A percentile compares a stretch with the other conserved stretches of the same genome.
Evolutionary conservation across 1,140 invertebrate genomes (phyloP).

Genomic region (Rhopalosiphum maidis): DNA sequence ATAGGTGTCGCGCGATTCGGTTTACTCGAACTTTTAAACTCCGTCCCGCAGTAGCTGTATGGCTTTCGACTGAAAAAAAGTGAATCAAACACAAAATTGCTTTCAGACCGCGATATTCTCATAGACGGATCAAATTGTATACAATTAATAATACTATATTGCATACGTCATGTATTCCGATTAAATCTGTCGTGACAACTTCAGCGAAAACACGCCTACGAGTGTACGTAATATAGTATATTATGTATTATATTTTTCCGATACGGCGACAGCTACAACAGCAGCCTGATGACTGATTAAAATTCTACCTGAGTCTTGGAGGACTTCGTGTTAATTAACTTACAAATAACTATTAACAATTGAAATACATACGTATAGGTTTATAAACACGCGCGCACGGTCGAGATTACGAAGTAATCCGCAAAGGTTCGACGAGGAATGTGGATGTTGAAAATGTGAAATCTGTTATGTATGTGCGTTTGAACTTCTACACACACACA

Average conservation of each 20-base stretch:
- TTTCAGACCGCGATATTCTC: neutral
- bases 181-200: neutral
- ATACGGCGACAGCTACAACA: neutral
- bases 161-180: neutral
- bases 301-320: slow-evolving; percentile 19
- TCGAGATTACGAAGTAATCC: slow-evolving; percentile 10
- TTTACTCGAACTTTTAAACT: neutral
- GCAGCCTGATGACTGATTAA: slow-evolving; percentile 14
- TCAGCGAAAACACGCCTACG: neutral
- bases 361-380: neutral
- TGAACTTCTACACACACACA: neutral
- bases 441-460: slow-evolving; percentile 45
- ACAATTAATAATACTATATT: neutral
- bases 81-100: neutral
- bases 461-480: slow-evolving; percentile 16
- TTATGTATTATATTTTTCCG: neutral
- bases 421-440: slow-evolving; percentile 40
- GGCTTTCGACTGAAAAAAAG: neutral
- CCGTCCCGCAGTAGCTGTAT: neutral
- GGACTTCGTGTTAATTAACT: slow-evolving; percentile 46
- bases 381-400: too few species aligned
- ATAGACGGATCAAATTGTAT: neutral
- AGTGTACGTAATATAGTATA: neutral
- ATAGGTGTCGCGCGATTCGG: neutral
- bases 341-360: slow-evolving; percentile 33